These are phyloP conservation scores for Axis porcinus DNA, from an alignment of 2,113 vertebrate genomes.

Conservation along the genomic window DNA sequence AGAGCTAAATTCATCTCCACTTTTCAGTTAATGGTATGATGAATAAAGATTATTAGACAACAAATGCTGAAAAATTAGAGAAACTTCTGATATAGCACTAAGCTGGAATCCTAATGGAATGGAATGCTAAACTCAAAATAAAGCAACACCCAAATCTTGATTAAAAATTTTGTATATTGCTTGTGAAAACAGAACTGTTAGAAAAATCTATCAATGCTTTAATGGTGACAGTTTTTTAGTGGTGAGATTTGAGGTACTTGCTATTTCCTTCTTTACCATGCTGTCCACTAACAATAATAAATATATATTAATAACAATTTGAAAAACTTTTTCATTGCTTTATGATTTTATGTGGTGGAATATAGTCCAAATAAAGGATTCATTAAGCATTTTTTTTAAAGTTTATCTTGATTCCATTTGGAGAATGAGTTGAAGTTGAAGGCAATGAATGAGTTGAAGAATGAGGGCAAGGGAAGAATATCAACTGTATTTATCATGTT, in stretches of 20 bases:
- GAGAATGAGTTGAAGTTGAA: not conserved
- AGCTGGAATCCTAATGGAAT: not conserved
- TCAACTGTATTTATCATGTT: not conserved
- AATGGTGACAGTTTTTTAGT: not conserved
- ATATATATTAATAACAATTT: not conserved
- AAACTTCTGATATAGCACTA: not conserved
- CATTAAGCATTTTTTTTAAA: not conserved
- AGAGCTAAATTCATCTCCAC: not conserved
- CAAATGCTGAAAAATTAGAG: not conserved
- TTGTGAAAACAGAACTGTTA: not conserved
- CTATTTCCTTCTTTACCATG: not conserved
- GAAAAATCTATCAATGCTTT: not conserved
- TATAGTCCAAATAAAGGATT: not conserved
- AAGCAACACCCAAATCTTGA: not conserved
- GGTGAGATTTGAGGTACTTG: not conserved
- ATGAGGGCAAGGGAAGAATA: not conserved
- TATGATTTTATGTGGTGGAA: not conserved
- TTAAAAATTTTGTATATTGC: not conserved
- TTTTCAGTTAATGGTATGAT: not conserved
- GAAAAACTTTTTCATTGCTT: not conserved
- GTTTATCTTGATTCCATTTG: not conserved
- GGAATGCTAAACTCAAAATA: not conserved
- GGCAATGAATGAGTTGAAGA: not conserved
- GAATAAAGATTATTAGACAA: not conserved
- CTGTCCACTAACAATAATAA: not conserved